These are phyloP conservation scores for Amblyteles armatorius DNA, from an alignment of 2,888 invertebrate species.

Conservation along the genomic window DNA sequence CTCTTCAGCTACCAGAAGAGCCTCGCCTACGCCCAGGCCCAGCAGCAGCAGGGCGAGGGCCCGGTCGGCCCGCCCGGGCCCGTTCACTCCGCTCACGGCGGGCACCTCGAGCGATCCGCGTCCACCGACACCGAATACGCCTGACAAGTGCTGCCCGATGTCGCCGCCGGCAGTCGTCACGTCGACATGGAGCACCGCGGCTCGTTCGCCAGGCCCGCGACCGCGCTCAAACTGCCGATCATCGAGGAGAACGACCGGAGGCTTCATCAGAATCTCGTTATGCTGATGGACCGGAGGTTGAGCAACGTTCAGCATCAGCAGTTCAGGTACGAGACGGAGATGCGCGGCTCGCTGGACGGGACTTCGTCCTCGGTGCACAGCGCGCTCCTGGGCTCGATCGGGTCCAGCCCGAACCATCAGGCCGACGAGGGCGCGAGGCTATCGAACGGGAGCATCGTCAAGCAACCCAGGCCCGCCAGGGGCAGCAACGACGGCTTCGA, in stretches of 20 bases:
- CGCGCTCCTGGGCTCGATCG: constrained; percentile 38
- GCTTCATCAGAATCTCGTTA: constrained; percentile 80
- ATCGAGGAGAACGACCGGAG: constrained; percentile 76
- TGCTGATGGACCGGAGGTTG: constrained; percentile 80
- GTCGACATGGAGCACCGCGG: constrained; percentile 43
- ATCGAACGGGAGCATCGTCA: constrained; percentile 59
- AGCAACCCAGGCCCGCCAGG: constrained; percentile 63
- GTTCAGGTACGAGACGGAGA: constrained; percentile 71
- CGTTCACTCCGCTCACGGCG: constrained; percentile 78
- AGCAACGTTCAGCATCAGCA: constrained; percentile 80
- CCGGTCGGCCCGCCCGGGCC: constrained; percentile 75
- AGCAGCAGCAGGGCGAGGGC: constrained; percentile 70
- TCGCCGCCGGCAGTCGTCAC: constrained; percentile 49
- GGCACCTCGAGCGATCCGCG: constrained; percentile 81
- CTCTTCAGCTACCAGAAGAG: constrained; percentile 93
- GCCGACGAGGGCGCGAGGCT: constrained; percentile 13
- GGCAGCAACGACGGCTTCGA: constrained; percentile 31
- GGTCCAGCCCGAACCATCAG: constrained; percentile 59
- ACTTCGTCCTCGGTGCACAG: constrained; percentile 40
- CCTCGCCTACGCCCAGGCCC: constrained; percentile 90
- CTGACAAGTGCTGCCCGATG: constrained; percentile 85
- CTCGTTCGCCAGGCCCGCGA: constrained; percentile 19
- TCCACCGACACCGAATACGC: constrained; percentile 91
- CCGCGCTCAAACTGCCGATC: constrained; percentile 60
- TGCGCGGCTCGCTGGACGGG: constrained; percentile 63